Conservation (phyloP, 2,797 vertebrate species). For the Anniella stebbinsi region DNA sequence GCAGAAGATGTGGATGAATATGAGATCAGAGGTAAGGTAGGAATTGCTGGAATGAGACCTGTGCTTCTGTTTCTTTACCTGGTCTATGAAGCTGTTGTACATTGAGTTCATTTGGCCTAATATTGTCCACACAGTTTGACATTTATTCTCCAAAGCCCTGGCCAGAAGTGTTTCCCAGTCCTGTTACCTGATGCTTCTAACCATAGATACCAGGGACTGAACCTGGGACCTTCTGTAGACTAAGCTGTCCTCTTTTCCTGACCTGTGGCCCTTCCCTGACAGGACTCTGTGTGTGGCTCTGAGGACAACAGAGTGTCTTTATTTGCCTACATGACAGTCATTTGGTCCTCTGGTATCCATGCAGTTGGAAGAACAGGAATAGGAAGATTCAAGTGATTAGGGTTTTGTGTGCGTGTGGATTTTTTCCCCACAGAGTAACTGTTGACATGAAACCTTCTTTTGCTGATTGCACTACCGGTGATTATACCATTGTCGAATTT, state of each 20-base stretch:
- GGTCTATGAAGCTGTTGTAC: neutral
- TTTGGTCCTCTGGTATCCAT: neutral
- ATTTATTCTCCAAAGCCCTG: neutral
- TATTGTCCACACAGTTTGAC: neutral
- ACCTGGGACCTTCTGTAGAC: neutral
- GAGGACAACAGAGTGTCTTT: neutral
- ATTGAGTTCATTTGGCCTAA: no score
- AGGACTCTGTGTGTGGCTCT: neutral
- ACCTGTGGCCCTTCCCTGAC: neutral
- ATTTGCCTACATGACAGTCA: neutral
- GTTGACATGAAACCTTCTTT: neutral
- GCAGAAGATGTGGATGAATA: constrained; percentile 91
- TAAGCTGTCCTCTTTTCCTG: neutral
- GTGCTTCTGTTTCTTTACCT: constrained; percentile 10
- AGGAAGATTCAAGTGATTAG: neutral
- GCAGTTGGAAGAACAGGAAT: neutral
- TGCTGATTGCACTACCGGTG: no score
- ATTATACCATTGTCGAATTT: neutral
- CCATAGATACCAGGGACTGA: neutral
- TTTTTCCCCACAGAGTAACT: no score
- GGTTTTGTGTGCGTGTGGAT: no score
- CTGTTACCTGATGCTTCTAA: neutral
- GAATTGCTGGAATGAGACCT: neutral
- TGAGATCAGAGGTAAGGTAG: constrained; percentile 88
- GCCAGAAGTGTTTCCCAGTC: neutral